Percentiles rank a stretch among this genome's conserved stretches.
phyloP scores from a whole-genome alignment of 1,140 invertebrate genomes.

The Macrotrachela quadricornifera region DNA sequence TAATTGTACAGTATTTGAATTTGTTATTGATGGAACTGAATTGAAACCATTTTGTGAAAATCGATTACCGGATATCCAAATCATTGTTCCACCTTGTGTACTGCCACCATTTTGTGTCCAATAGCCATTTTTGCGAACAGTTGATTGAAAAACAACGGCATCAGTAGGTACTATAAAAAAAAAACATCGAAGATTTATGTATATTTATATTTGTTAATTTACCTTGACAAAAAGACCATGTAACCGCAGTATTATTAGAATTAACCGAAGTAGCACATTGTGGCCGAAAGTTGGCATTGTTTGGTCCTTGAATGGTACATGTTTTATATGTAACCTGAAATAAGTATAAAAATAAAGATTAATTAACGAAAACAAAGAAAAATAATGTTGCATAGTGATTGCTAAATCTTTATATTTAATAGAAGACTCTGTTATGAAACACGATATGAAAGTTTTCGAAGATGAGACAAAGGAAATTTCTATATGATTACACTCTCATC shows the following conservation, averaged over 20 bases:
- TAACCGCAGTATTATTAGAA: background rate
- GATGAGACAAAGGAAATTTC: no score
- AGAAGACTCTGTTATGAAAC: no score
- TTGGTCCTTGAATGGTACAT: background rate
- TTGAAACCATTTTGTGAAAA: slow-evolving; percentile 1
- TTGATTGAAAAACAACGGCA: background rate
- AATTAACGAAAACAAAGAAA: no score
- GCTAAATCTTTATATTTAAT: no score
- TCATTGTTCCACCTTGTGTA: background rate
- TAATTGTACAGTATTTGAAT: background rate
- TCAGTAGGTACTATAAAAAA: background rate
- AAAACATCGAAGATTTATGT: background rate
- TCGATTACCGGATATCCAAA: slow-evolving; percentile 2
- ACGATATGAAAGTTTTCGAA: no score
- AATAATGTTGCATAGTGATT: no score
- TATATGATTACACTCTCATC: no score
- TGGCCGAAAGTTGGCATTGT: background rate
- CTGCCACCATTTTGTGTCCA: background rate
- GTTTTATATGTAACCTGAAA: background rate
- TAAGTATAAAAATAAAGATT: no score
- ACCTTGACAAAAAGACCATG: background rate
- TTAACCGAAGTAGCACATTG: background rate
- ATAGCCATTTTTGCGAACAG: slow-evolving; percentile 1
- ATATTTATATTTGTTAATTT: background rate
- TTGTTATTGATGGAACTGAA: background rate